Percentiles rank a stretch among this genome's conserved stretches.
phyloP scores from a whole-genome alignment of 2,113 vertebrate species.

The Lucifuga dentata region DNA sequence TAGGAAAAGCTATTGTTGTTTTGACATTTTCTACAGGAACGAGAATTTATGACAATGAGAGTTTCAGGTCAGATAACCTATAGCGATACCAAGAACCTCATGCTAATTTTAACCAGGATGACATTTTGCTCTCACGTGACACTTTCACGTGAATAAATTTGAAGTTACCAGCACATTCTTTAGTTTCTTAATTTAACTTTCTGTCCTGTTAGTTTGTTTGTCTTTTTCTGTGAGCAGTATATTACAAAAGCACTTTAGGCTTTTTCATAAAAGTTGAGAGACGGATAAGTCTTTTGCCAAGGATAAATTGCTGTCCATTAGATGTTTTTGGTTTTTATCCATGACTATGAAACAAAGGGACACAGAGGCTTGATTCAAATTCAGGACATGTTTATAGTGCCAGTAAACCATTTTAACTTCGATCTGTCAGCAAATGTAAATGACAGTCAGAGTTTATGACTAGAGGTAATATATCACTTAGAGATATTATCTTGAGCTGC shows the following conservation, averaged over 20 bases:
- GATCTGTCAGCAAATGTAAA: background rate
- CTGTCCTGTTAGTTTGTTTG: background rate
- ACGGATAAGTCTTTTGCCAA: no score
- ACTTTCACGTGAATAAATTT: slow-evolving; percentile 21
- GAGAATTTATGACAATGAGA: slow-evolving; percentile 63
- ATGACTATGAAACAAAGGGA: no score
- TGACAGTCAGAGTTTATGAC: background rate
- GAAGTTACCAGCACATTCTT: background rate
- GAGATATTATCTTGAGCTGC: background rate
- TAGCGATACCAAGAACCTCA: slow-evolving; percentile 28
- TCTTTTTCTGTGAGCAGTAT: background rate
- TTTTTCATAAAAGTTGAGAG: no score
- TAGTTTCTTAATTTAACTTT: background rate
- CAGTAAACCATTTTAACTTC: no score
- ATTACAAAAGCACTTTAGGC: background rate
- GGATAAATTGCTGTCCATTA: no score
- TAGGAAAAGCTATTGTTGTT: slow-evolving; percentile 77
- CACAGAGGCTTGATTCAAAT: no score
- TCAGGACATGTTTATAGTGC: no score
- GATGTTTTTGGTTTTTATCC: no score
- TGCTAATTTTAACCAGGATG: slow-evolving; percentile 59
- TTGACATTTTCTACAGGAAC: slow-evolving; percentile 76
- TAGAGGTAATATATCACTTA: no score
- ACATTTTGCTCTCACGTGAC: slow-evolving; percentile 38
- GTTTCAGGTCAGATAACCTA: slow-evolving; percentile 60